A percentile compares a stretch with the other conserved stretches of the same genome.
phyloP scores from a whole-genome alignment of 2,888 invertebrate genomes.

The Pteria penguin region DNA sequence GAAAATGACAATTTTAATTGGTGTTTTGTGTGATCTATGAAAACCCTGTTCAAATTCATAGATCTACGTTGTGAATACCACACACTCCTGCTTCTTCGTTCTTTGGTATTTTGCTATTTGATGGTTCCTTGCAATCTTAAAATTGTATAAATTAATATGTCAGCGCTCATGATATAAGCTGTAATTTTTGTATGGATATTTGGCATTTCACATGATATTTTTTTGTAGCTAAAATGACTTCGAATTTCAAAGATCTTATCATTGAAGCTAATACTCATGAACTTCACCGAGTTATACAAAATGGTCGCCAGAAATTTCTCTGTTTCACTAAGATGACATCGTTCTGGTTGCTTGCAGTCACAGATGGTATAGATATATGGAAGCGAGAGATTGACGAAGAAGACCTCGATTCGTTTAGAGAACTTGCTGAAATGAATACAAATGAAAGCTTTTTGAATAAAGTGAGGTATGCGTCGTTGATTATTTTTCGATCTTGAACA shows the following conservation, averaged over 20 bases:
- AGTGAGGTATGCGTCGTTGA: conserved; percentile 65
- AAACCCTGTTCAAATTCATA: no score
- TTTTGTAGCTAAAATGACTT: no score
- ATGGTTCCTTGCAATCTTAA: neutral
- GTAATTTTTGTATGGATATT: no score
- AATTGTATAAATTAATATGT: conserved; percentile 28
- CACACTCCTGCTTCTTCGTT: no score
- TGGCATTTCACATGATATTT: conserved; percentile 36
- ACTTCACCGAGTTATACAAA: conserved; percentile 58
- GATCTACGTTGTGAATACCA: no score
- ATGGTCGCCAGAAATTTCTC: conserved; percentile 63
- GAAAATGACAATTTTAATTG: no score
- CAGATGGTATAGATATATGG: conserved; percentile 74
- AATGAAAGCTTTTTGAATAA: conserved; percentile 63
- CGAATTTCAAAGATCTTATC: conserved; percentile 48
- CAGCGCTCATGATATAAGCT: conserved; percentile 34
- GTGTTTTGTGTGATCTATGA: neutral
- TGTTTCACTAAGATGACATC: conserved; percentile 65
- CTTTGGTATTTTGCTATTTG: no score
- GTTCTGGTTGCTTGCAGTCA: conserved; percentile 63
- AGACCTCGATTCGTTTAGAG: conserved; percentile 67
- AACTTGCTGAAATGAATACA: conserved; percentile 61
- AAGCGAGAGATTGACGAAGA: conserved; percentile 65
- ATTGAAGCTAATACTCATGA: conserved; percentile 60
- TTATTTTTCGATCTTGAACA: no score